Conservation (phyloP, 2,888 invertebrate species). For the Lithophane semibrunnea region DNA sequence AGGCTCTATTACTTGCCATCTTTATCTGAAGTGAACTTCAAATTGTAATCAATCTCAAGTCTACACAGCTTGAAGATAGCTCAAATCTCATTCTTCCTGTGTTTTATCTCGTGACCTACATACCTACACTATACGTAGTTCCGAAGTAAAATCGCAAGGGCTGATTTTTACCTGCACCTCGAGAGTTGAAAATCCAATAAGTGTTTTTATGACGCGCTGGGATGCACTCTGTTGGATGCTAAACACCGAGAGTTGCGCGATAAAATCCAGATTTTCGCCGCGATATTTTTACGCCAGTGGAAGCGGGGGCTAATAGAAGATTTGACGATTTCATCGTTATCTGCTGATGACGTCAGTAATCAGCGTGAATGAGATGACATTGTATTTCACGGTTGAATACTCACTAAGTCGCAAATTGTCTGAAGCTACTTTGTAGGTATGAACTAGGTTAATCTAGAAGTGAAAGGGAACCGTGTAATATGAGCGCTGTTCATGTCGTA, state of each 20-base stretch:
- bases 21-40: conserved; percentile 23
- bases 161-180: not conserved
- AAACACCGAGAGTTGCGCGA: not conserved
- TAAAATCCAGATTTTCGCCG: not conserved
- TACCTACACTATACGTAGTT: not conserved
- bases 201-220: not conserved
- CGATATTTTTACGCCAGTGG: not conserved
- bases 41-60: not conserved
- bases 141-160: not conserved
- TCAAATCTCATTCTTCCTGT: not conserved
- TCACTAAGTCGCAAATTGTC: not conserved
- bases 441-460: conserved; percentile 10
- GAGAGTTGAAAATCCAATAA: not conserved
- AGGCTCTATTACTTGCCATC: not conserved
- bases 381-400: conserved; percentile 26
- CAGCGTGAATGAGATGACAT: conserved; percentile 32
- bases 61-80: conserved; percentile 1
- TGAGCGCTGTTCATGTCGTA: not conserved
- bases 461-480: conserved; percentile 32
- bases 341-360: conserved; percentile 41
- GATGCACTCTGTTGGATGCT: not conserved
- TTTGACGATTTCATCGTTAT: conserved; percentile 33
- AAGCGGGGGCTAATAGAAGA: not conserved
- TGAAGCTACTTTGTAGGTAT: not conserved
- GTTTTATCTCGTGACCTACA: conserved; percentile 14